Percentiles rank a stretch among this genome's conserved stretches.
Conservation (phyloP, 2,797 vertebrate genomes). For the Arremon brunneinucha region DNA sequence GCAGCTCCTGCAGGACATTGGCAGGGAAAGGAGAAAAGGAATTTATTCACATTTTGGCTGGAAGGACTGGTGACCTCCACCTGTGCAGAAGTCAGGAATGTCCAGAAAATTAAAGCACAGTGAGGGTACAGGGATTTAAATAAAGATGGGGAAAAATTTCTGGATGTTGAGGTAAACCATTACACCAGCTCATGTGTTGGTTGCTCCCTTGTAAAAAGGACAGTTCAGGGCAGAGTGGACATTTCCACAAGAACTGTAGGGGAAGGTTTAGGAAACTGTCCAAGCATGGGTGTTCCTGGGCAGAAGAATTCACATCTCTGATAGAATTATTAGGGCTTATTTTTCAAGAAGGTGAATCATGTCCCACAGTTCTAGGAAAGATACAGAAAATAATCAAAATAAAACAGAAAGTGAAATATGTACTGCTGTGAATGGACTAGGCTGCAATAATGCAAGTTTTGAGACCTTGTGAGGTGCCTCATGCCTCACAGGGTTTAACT, state of each 20-base stretch:
- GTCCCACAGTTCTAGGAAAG: background rate
- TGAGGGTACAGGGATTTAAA: background rate
- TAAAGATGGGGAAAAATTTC: background rate
- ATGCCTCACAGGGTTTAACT: background rate
- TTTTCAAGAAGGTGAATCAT: background rate
- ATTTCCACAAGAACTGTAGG: background rate
- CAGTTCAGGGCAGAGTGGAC: background rate
- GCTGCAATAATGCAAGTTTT: background rate
- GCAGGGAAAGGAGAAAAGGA: background rate
- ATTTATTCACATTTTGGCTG: background rate
- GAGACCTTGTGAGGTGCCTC: background rate
- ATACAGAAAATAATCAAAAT: background rate
- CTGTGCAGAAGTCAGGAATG: background rate
- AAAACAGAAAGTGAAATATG: background rate
- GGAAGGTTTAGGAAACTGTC: background rate
- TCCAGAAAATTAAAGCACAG: background rate
- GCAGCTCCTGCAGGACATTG: background rate
- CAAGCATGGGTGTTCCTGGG: background rate
- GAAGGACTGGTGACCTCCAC: background rate
- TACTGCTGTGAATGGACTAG: background rate
- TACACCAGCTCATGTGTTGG: background rate
- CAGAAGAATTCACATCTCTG: background rate
- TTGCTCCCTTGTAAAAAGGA: background rate
- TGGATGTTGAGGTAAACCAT: background rate
- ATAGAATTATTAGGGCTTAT: background rate